These are phyloP conservation scores for Larimichthys crocea DNA, from an alignment of 2,113 vertebrate species.

Conservation along the genomic window DNA sequence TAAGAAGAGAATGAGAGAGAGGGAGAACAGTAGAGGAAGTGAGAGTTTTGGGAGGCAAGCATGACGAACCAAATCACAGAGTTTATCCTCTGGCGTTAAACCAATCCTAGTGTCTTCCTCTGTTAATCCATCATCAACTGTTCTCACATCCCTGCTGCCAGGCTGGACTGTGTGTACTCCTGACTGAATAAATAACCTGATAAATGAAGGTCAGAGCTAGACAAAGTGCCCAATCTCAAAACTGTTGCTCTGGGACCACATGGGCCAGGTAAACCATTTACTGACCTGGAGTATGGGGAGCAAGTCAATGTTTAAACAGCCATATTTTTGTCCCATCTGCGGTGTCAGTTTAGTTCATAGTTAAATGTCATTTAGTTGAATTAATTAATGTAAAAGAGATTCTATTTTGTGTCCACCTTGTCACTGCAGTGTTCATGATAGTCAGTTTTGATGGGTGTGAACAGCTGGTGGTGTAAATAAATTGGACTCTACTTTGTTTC, in stretches of 20 bases:
- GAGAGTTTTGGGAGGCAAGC: conserved; percentile 34
- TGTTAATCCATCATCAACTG: conserved; percentile 72
- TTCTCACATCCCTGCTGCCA: conserved; percentile 65
- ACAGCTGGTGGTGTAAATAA: conserved; percentile 69
- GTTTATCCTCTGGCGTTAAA: conserved; percentile 64
- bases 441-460: conserved; percentile 50
- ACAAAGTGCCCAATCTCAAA: conserved; percentile 55
- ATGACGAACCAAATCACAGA: conserved; percentile 47
- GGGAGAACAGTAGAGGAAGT: conserved; percentile 12
- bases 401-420: conserved; percentile 35
- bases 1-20: background rate
- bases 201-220: conserved; percentile 63
- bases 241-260: conserved; percentile 31
- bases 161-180: conserved; percentile 55
- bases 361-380: conserved; percentile 15
- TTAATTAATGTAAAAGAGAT: conserved; percentile 50
- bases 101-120: conserved; percentile 50
- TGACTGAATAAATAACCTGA: conserved; percentile 70
- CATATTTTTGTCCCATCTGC: conserved; percentile 31
- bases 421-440: conserved; percentile 48
- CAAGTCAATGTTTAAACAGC: conserved; percentile 49
- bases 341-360: conserved; percentile 39
- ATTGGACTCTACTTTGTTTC: conserved; percentile 51
- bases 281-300: conserved; percentile 37
- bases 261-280: conserved; percentile 64